Evolutionary conservation across 1,140 invertebrate genomes (phyloP).

Genomic region (Camponotus pennsylvanicus): DNA sequence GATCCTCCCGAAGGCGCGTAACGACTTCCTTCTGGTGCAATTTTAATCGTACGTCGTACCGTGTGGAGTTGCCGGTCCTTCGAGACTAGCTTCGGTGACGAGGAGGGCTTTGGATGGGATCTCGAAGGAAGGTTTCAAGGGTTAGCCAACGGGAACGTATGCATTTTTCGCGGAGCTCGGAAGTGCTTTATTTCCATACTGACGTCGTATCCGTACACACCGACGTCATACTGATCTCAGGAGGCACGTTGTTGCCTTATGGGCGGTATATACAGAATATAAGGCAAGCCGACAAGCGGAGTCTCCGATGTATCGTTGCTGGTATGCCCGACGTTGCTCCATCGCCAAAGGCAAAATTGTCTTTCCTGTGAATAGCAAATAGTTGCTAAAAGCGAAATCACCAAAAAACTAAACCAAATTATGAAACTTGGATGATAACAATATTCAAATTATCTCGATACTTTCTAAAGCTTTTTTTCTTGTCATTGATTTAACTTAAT

Average conservation of each 20-base stretch:
- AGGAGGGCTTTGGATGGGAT: conserved; percentile 66
- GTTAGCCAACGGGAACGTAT: conserved; percentile 72
- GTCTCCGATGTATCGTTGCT: conserved; percentile 75
- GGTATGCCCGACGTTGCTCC: conserved; percentile 64
- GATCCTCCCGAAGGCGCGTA: conserved; percentile 54
- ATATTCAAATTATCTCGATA: neutral
- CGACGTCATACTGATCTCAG: conserved; percentile 80
- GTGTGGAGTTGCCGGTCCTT: conserved; percentile 41
- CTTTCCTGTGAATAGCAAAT: conserved; percentile 65
- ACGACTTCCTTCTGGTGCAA: conserved; percentile 71
- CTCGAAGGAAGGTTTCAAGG: conserved; percentile 62
- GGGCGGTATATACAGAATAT: conserved; percentile 76
- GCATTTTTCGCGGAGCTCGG: conserved; percentile 80
- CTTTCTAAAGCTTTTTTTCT: neutral
- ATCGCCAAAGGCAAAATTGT: conserved; percentile 71
- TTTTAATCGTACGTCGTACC: conserved; percentile 67
- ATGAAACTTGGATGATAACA: neutral
- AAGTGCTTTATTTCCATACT: conserved; percentile 84
- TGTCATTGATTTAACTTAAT: neutral
- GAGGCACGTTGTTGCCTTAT: conserved; percentile 78
- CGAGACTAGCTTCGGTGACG: conserved; percentile 45
- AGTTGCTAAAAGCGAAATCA: conserved; percentile 65
- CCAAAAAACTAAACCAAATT: conserved; percentile 47
- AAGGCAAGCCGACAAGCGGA: conserved; percentile 62
- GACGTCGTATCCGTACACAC: conserved; percentile 73